phyloP scores from a whole-genome alignment of 2,113 vertebrate genomes.

The Petrocephalus zakoni region DNA sequence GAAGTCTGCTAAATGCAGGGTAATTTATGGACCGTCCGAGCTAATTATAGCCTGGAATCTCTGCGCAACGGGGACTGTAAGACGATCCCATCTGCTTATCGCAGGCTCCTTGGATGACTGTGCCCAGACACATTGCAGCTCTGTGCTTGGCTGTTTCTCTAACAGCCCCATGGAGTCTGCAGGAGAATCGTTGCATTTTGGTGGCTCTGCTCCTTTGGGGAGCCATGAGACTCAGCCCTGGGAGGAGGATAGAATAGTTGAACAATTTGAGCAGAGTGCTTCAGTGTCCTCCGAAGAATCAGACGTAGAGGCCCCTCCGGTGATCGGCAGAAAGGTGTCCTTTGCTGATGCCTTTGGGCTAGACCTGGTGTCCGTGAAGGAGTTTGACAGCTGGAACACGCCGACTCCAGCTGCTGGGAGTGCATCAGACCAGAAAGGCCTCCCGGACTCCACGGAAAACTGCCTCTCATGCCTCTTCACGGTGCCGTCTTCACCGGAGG shows the following conservation, averaged over 20 bases:
- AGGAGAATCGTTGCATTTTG: conserved; percentile 44
- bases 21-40: conserved; percentile 65
- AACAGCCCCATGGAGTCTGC: conserved; percentile 78
- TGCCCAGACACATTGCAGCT: conserved; percentile 64
- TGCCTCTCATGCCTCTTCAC: conserved; percentile 67
- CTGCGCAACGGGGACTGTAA: conserved; percentile 92
- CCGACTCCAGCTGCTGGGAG: conserved; percentile 46
- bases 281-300: conserved; percentile 50
- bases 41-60: conserved; percentile 92
- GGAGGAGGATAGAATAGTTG: conserved; percentile 45
- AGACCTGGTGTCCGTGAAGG: conserved; percentile 83
- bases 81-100: conserved; percentile 82
- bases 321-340: conserved; percentile 76
- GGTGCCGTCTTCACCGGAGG: conserved; percentile 61
- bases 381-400: conserved; percentile 76
- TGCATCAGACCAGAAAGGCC: conserved; percentile 47
- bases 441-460: conserved; percentile 60
- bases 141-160: conserved; percentile 57
- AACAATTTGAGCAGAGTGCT: conserved; percentile 49
- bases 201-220: conserved; percentile 31
- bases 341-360: conserved; percentile 89
- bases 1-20: conserved; percentile 52
- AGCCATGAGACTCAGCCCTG: conserved; percentile 33
- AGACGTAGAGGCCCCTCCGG: conserved; percentile 38
- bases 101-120: conserved; percentile 78